A percentile compares a stretch with the other conserved stretches of the same genome.
These are phyloP conservation scores for Oceanodroma leucorhoa DNA, from an alignment of 2,797 vertebrate species.

Conservation along the genomic window DNA sequence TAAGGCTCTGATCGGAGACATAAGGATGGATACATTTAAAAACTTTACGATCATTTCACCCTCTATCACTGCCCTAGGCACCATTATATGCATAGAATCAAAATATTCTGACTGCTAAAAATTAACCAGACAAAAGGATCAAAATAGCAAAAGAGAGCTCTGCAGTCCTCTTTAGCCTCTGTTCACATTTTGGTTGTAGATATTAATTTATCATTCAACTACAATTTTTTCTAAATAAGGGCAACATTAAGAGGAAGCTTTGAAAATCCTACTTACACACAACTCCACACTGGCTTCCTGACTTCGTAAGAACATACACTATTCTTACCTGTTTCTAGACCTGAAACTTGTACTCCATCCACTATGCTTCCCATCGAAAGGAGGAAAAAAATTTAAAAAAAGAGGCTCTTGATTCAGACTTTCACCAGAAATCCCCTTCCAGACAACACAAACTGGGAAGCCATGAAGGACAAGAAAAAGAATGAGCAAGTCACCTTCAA, in stretches of 20 bases:
- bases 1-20: not conserved
- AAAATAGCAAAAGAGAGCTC: not conserved
- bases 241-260: not conserved
- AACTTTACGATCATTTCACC: not conserved
- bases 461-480: not conserved
- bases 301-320: rapidly evolving
- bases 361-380: not conserved
- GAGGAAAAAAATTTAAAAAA: too few relatives aligned
- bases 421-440: not conserved
- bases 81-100: not conserved
- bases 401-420: not conserved
- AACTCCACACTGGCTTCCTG: not conserved
- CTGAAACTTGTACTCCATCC: not conserved
- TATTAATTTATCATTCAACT: not conserved
- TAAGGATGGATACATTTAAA: not conserved
- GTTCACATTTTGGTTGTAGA: not conserved
- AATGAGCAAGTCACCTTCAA: not conserved
- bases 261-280: not conserved
- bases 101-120: not conserved
- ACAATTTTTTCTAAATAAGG: not conserved
- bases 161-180: not conserved
- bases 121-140: not conserved
- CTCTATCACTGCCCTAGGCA: not conserved
- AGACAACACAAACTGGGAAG: not conserved
- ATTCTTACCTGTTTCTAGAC: not conserved